phyloP scores from a whole-genome alignment of 2,888 invertebrate species.

The Diarsia brunnea region DNA sequence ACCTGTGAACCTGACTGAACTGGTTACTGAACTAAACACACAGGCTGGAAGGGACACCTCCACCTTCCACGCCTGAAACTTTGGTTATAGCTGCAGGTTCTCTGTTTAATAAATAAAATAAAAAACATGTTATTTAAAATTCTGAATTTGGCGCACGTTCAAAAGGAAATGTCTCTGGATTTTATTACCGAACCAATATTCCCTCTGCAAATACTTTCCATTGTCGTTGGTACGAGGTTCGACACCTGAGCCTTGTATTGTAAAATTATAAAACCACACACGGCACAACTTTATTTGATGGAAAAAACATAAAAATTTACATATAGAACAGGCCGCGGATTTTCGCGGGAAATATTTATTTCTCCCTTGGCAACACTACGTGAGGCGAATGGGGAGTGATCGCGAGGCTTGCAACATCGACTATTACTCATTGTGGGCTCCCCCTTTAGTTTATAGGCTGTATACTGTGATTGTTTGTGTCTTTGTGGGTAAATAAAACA shows the following conservation, averaged over 20 bases:
- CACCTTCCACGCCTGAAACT: no score
- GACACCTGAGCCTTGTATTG: conserved; percentile 78
- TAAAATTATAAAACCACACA: conserved; percentile 84
- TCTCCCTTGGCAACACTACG: conserved; percentile 87
- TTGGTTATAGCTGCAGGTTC: not conserved
- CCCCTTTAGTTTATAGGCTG: conserved; percentile 70
- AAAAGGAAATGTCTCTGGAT: not conserved
- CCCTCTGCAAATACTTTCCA: conserved; percentile 20
- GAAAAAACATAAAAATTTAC: conserved; percentile 87
- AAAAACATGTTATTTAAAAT: not conserved
- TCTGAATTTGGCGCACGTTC: conserved; percentile 21
- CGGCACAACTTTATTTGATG: conserved; percentile 77
- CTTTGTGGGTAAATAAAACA: conserved; percentile 48
- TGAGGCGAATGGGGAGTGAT: conserved; percentile 79
- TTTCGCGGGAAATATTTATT: conserved; percentile 83
- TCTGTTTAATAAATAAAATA: not conserved
- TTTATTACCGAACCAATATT: conserved; percentile 30
- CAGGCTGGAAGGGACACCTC: no score
- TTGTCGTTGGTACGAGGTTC: conserved; percentile 39
- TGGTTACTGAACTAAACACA: no score
- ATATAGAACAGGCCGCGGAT: conserved; percentile 85
- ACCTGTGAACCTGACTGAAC: no score
- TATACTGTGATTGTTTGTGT: conserved; percentile 67
- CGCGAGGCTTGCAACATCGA: conserved; percentile 71
- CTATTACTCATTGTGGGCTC: conserved; percentile 78